Evolutionary conservation across 2,113 vertebrate species (phyloP).

Genomic region (Tricholaema leucomelas): DNA sequence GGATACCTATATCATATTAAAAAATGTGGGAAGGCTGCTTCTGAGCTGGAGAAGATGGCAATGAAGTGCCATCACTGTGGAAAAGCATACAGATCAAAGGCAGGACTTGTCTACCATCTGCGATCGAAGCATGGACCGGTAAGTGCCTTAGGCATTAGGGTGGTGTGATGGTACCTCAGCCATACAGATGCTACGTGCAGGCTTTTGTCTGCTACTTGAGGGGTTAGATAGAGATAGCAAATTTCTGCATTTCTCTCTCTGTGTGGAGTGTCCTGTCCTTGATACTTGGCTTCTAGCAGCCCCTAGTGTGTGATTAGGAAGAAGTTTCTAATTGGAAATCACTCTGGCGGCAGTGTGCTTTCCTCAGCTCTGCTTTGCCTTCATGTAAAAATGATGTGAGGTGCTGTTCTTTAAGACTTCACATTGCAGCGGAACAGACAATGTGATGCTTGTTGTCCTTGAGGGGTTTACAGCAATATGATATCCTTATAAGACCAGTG

Average conservation of each 20-base stretch:
- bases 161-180: not conserved
- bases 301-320: not conserved
- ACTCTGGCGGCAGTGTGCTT: not conserved
- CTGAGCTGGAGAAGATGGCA: constrained; percentile 90
- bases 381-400: not conserved
- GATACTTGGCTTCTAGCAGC: not conserved
- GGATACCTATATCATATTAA: constrained; percentile 92
- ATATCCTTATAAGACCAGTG: not conserved
- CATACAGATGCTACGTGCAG: rapidly evolving
- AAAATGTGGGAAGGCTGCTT: constrained; percentile 91
- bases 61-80: constrained; percentile 91
- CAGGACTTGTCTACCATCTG: constrained; percentile 92
- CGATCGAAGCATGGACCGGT: constrained; percentile 91
- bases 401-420: not conserved
- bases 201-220: not conserved
- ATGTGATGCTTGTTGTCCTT: not conserved
- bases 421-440: not conserved
- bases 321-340: not conserved
- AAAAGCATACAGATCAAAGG: constrained; percentile 89
- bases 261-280: not conserved
- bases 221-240: not conserved
- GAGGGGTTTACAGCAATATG: not conserved
- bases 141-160: constrained; percentile 43
- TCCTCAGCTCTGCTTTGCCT: not conserved
- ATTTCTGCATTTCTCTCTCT: not conserved